Base-by-base conservation (phyloP, 2,888 invertebrate genomes). In the Sisyra nigra region DNA sequence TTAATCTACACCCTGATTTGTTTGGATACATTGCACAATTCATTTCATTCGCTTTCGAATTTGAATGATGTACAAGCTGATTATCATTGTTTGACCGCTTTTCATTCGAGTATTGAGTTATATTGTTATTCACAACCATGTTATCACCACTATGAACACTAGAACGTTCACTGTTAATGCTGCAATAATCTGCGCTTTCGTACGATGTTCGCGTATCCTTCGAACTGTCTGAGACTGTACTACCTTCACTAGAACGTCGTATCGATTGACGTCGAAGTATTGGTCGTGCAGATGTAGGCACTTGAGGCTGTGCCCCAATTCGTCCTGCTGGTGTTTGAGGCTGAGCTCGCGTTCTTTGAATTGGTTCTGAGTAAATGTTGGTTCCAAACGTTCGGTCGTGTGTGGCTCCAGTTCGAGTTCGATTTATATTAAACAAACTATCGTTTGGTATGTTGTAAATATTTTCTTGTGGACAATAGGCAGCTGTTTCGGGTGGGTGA, bases 241-340 rank as follows among this genome's bases (percentile, higher is more conserved):
- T 66, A 17, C 68, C 69, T 48, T 69, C 70, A 50, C 69, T 69
- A 2, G 68, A 67, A 17, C 69, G 57, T n/a, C 70, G 60, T 19
- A 61, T 62, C 62, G 62, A 62, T 48, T 60, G 62, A 40, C 55
- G 55, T 48, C 57, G 57, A 24, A 57, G 50, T 11, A 17, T 35
- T 43, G 46, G 18, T 37, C 46, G 53, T 15, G 58, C 53, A 41
- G 56, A 55, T 40, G 58, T 57, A 14, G 60, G 60, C 15, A 59
- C 59, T 47, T 61, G 60, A 2, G 61, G 60, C 46, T 61, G 60
- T 1, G 59, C 57, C 10, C 56, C 52, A 3, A 11, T 6, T 33
- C 59, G 51, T 29, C 17, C 11, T 0, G 59, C 56, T 45, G 61
- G 61, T 54, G 61, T 61, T 50, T 62, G 63, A 48, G 61, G 62